Evolutionary conservation across 2,797 vertebrate genomes (phyloP).

Genomic region (Eptatretus atami): DNA sequence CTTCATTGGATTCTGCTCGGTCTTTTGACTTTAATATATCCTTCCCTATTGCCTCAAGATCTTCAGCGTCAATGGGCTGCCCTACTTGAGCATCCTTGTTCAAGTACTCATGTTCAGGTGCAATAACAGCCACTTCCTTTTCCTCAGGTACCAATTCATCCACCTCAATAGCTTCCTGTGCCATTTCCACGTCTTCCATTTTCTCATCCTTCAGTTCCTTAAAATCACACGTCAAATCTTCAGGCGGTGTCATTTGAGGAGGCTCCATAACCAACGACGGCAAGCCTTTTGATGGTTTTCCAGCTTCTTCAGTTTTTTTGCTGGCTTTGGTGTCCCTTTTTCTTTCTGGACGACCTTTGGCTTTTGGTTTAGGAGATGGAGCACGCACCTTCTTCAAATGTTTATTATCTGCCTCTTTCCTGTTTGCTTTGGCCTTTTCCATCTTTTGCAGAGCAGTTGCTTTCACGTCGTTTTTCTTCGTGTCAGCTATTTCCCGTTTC

Average conservation of each 20-base stretch:
- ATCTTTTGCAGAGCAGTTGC: neutral
- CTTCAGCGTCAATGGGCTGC: slow-evolving; percentile 11
- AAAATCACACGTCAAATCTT: slow-evolving; percentile 86
- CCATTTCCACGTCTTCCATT: slow-evolving; percentile 10
- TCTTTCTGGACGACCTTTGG: slow-evolving; percentile 26
- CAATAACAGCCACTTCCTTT: neutral
- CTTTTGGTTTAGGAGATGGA: slow-evolving; percentile 14
- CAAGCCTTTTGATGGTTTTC: slow-evolving; percentile 9
- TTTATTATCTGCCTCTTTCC: slow-evolving; percentile 39
- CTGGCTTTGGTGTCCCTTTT: slow-evolving; percentile 28
- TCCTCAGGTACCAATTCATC: slow-evolving; percentile 9
- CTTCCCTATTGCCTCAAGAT: slow-evolving; percentile 17
- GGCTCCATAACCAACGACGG: slow-evolving; percentile 22
- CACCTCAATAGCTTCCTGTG: slow-evolving; percentile 7
- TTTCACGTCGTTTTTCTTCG: slow-evolving; percentile 38
- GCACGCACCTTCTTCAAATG: slow-evolving; percentile 69
- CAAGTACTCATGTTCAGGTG: slow-evolving; percentile 8
- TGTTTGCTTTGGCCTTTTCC: neutral
- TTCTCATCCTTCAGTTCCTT: slow-evolving; percentile 49
- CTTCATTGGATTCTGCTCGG: slow-evolving; percentile 7
- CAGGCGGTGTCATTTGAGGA: slow-evolving; percentile 48
- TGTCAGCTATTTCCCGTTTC: slow-evolving; percentile 13
- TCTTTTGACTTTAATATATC: slow-evolving; percentile 11
- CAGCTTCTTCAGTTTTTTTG: slow-evolving; percentile 36
- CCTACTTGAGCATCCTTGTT: slow-evolving; percentile 18